phyloP scores from a whole-genome alignment of 30 jellyfish, hydroid and myxozoan species.

The Sanderia malayensis region DNA sequence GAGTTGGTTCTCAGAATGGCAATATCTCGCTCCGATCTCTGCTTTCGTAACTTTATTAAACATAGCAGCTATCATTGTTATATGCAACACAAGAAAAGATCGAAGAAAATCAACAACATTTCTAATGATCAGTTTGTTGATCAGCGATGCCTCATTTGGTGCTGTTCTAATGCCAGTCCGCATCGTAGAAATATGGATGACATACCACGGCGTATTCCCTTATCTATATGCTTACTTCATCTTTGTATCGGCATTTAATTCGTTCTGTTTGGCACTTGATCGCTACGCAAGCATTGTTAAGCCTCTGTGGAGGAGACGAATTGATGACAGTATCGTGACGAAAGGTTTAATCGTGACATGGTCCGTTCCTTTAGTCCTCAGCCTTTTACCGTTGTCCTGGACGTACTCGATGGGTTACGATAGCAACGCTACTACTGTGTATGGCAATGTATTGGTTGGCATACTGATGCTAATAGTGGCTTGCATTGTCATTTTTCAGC shows the following conservation, averaged over 20 bases:
- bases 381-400: conserved; percentile 49
- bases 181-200: conserved; percentile 15
- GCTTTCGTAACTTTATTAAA: conserved; percentile 17
- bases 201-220: conserved; percentile 10
- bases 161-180: conserved; percentile 44
- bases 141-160: conserved; percentile 43
- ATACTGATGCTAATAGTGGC: conserved; percentile 10
- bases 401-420: conserved; percentile 26
- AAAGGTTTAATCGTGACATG: conserved; percentile 40
- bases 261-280: conserved; percentile 43
- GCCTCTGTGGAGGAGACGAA: conserved; percentile 59
- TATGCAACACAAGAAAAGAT: conserved; percentile 18
- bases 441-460: conserved; percentile 24
- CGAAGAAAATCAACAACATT: conserved; percentile 61
- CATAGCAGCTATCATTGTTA: conserved; percentile 18
- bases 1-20: conserved; percentile 53
- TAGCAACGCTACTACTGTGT: conserved; percentile 26
- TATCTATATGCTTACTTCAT: conserved; percentile 44
- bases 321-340: conserved; percentile 26
- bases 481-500: conserved; percentile 18
- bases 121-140: conserved; percentile 31
- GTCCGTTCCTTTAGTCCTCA: conserved; percentile 28
- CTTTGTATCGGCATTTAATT: conserved; percentile 45
- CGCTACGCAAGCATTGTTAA: conserved; percentile 52
- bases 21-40: conserved; percentile 33